Base-by-base conservation (phyloP, 2,113 vertebrate species). In the Proterorhinus semilunaris region DNA sequence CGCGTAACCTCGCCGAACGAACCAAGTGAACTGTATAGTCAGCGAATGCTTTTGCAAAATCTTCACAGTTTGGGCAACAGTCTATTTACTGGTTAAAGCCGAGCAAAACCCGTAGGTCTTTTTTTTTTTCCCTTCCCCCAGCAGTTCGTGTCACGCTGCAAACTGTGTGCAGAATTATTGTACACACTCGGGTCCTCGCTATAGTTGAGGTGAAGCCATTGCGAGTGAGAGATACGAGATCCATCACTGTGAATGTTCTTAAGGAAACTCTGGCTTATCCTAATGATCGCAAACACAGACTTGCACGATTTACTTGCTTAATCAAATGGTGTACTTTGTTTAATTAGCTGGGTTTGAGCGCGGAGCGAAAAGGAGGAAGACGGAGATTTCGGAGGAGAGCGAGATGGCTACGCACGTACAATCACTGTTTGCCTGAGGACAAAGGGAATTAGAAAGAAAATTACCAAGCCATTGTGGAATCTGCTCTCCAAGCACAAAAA, bases 301-400 rank as follows among this genome's bases (percentile, higher is more conserved):
- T 86, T 83, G 86, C 77, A 86, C 90, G 87, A 92, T 91, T 92
- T 83, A 87, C 83, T 91, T 85, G 86, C 86, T 90, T 92, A 90
- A 90, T 91, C 88, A 92, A 90, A 85, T 87, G 45, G 79, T 85
- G 83, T 88, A 79, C 87, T 90, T 90, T 85, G 84, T 90, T 90
- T 89, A 92, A 92, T 92, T 90, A 90, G 83, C 82, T 89, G 87
- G 81, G 78, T 88, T 83, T 88, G 82, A 82, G 86, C 83, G 71
- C 48, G 65, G 77, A 81, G 69, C 77, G 80, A 71, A 68, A 21
- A 21, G 79, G 72, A 76, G 66, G 69, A 62, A 61, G 61, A 44
- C 54, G 21, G 76, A 70, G 63, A 71, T 79, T 79, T 70, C 71
- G 66, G 66, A 74, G 36, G 61, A 68, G 66, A 87, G 80, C 74